phyloP scores from a whole-genome alignment of 1,140 invertebrate genomes.

The Thrips palmi region DNA sequence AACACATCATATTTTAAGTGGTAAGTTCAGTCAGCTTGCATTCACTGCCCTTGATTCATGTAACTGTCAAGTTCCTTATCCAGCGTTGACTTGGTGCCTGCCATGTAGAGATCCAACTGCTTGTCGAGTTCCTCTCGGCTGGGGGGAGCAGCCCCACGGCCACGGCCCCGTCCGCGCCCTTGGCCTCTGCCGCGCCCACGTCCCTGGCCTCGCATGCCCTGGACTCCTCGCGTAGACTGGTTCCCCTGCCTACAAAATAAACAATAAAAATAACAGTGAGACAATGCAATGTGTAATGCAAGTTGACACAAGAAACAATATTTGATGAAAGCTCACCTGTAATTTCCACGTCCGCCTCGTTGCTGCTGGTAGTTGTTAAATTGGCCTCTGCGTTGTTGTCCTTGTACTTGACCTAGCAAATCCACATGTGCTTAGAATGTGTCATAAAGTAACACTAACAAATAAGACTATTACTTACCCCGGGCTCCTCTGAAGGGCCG shows the following conservation, averaged over 20 bases:
- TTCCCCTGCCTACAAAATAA: neutral
- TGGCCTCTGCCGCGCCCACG: conserved; percentile 1
- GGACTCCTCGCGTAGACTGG: neutral
- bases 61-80: conserved; percentile 29
- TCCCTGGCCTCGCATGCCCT: neutral
- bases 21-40: no score
- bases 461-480: no score
- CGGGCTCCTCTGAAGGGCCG: no score
- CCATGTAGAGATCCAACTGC: conserved; percentile 41
- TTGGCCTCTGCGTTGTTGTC: no score
- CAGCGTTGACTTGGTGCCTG: conserved; percentile 29
- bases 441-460: no score
- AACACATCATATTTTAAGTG: no score
- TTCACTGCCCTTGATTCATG: conserved; percentile 28
- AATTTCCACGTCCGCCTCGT: neutral
- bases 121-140: conserved; percentile 34
- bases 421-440: no score
- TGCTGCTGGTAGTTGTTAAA: no score
- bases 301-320: neutral
- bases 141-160: conserved; percentile 14
- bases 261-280: neutral
- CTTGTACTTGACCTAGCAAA: no score
- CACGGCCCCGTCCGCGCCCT: neutral
- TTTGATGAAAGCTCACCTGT: neutral
- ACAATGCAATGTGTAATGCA: neutral